Evolutionary conservation across 2,113 vertebrate species (phyloP).

Genomic region (Fregata magnificens): DNA sequence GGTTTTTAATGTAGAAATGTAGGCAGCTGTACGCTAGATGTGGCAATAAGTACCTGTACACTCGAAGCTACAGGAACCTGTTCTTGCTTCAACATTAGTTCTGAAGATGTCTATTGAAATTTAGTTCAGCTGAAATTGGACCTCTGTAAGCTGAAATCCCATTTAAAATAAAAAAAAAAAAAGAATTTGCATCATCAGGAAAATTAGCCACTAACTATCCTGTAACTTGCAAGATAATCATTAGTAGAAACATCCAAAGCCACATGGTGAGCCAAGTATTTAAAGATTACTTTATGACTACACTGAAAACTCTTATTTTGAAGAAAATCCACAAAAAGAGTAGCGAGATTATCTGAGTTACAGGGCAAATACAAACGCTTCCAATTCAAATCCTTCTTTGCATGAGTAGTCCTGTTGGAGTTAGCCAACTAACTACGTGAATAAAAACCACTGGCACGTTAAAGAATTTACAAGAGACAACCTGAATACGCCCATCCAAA

Average conservation of each 20-base stretch:
- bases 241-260: not conserved
- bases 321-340: not conserved
- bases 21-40: not conserved
- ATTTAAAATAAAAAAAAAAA: not conserved
- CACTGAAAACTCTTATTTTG: not conserved
- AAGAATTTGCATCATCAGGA: not conserved
- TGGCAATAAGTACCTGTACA: not conserved
- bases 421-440: not conserved
- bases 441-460: not conserved
- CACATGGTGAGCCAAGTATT: not conserved
- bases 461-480: not conserved
- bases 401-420: not conserved
- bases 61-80: not conserved
- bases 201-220: not conserved
- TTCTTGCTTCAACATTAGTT: not conserved
- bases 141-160: not conserved
- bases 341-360: not conserved
- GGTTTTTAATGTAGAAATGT: not conserved
- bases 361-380: not conserved
- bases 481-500: not conserved
- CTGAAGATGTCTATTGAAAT: not conserved
- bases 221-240: not conserved
- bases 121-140: not conserved
- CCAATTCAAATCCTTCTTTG: not conserved
- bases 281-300: not conserved